phyloP scores from a whole-genome alignment of 2,888 invertebrate genomes.

The Philereme transversata region DNA sequence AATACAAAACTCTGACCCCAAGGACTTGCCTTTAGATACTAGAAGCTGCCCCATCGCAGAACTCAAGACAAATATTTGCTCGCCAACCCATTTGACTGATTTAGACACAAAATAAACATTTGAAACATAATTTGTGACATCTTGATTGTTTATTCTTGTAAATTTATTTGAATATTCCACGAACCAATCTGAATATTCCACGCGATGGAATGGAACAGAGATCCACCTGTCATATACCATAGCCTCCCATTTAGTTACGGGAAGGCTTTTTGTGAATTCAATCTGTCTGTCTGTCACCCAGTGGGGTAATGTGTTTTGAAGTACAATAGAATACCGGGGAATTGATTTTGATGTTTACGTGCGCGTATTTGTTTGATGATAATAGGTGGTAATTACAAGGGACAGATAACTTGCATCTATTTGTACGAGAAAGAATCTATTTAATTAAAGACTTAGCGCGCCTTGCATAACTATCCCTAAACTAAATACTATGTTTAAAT shows the following conservation, averaged over 20 bases:
- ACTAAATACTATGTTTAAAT: no score
- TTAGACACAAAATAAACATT: not conserved
- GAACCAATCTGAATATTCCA: not conserved
- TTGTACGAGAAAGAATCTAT: no score
- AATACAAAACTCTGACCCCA: no score
- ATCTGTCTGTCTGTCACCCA: conserved; percentile 51
- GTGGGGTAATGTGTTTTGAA: conserved; percentile 31
- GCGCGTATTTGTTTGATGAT: conserved; percentile 7
- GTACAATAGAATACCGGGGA: conserved; percentile 12
- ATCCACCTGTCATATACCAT: conserved; percentile 5
- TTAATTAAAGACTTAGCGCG: no score
- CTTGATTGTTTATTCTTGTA: not conserved
- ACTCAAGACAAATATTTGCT: no score
- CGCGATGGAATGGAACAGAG: not conserved
- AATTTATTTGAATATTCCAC: conserved; percentile 4
- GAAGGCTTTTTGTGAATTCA: conserved; percentile 47
- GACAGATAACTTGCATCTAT: no score
- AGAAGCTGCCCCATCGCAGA: no score
- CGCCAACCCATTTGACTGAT: no score
- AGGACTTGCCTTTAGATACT: no score
- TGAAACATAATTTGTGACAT: not conserved
- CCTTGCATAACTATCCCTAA: no score
- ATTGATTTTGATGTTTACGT: conserved; percentile 1
- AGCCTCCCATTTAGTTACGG: conserved; percentile 4
- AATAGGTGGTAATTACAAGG: not conserved